Percentiles rank a stretch among this genome's conserved stretches.
These are phyloP conservation scores for Parapsyche elsis DNA, from an alignment of 1,140 invertebrate species.

Conservation along the genomic window DNA sequence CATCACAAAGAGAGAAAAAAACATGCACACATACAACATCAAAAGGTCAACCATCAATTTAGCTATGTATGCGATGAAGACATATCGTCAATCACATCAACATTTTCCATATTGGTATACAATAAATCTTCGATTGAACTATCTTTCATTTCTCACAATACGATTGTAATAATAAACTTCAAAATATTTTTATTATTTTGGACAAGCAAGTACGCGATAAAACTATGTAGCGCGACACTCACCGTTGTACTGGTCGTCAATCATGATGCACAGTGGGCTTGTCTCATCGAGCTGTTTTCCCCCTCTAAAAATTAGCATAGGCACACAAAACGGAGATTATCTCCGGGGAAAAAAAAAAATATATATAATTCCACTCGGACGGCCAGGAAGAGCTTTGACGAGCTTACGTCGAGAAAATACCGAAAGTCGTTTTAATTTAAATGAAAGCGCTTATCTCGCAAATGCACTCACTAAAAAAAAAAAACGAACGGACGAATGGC, in stretches of 20 bases:
- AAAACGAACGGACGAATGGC: background rate
- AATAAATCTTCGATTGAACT: too few species aligned
- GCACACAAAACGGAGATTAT: background rate
- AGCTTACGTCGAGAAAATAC: constrained; percentile 14
- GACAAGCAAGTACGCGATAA: background rate
- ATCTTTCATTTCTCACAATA: background rate
- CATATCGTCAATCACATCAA: too few species aligned
- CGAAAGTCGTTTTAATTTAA: background rate
- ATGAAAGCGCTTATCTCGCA: background rate
- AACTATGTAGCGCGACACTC: background rate
- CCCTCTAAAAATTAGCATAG: constrained; percentile 13
- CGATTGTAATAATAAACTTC: background rate
- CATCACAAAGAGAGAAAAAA: too few species aligned
- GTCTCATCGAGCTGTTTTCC: background rate
- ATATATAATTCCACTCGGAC: constrained; percentile 1
- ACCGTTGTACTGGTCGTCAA: background rate
- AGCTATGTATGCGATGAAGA: too few species aligned
- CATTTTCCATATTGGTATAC: too few species aligned
- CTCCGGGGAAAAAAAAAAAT: background rate
- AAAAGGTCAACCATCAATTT: too few species aligned
- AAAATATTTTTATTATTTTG: background rate
- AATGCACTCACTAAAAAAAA: background rate
- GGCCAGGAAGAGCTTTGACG: constrained; percentile 22
- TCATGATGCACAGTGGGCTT: background rate
- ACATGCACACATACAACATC: too few species aligned